Conservation (phyloP, 1,140 invertebrate species). For the Drosophila ficusphila region DNA sequence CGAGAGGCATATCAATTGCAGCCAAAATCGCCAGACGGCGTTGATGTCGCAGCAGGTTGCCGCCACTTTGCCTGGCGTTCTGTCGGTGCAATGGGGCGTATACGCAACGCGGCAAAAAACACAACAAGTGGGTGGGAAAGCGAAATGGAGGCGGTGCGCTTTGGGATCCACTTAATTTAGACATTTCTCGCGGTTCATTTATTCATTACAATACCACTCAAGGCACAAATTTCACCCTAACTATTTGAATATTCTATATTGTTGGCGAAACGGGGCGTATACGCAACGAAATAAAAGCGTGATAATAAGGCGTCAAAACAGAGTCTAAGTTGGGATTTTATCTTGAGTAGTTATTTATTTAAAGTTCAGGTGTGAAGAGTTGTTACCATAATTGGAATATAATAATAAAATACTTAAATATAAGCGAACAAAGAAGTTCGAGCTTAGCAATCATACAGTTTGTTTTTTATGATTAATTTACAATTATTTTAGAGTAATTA, state of each 20-base stretch:
- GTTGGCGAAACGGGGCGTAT: background rate
- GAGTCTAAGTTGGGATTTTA: no score
- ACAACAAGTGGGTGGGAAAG: background rate
- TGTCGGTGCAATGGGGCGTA: conserved; percentile 36
- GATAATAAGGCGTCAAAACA: background rate
- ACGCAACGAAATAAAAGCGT: background rate
- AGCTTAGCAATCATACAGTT: no score
- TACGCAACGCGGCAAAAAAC: conserved; percentile 10
- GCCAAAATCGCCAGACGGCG: conserved; percentile 33
- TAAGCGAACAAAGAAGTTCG: background rate
- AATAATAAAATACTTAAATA: background rate
- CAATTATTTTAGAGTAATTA: no score
- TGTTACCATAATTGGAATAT: no score
- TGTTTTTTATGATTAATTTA: no score
- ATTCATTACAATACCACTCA: background rate
- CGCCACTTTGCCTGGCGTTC: conserved; percentile 1
- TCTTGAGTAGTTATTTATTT: background rate
- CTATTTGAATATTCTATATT: background rate
- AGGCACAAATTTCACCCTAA: background rate
- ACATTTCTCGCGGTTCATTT: background rate
- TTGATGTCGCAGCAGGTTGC: conserved; percentile 4
- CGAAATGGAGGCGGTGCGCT: background rate
- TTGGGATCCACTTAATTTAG: background rate
- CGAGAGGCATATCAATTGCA: conserved; percentile 15
- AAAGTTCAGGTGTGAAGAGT: background rate